Base-by-base conservation (phyloP, 1,140 invertebrate species). In the Lanistes nyassanus region DNA sequence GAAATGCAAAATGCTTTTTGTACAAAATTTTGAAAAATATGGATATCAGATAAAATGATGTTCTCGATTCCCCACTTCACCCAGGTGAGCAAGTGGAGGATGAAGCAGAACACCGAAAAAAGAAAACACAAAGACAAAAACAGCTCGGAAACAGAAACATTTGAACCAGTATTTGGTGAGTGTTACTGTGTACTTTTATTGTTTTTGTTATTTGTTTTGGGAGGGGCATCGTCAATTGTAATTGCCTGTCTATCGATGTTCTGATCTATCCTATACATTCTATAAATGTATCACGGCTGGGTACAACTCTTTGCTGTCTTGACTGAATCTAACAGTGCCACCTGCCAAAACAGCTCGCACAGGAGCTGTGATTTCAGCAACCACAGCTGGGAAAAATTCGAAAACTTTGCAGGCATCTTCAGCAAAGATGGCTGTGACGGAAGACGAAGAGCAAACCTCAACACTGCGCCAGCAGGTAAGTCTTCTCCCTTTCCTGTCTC, bases 161-260 rank as follows among this genome's bases (percentile, higher is more conserved):
- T 78, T 66, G 58, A 55, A 23, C 76, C 76, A 23, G 72, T 74
- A 34, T 78, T 70, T 75, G 76, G 76, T 78, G 29, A 74, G 62
- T 55, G 4, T 2, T 53, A 26, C 19, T 51, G 13, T 39, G 23
- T 6, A 47, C 6, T 47, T 47, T 69, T 34, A 19, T 23, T 5
- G 9, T n/a, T 47, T 23, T 26, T 47, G 21, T 60, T 26, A 29
- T 19, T 56, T n/a, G 58, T 37, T n/a, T n/a, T n/a, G n/a, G n/a
- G n/a, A n/a, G n/a, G n/a, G n/a, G n/a, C n/a, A n/a, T n/a, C n/a
- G n/a, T n/a, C n/a, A n/a, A n/a, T n/a, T n/a, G n/a, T n/a, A n/a
- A n/a, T n/a, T n/a, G n/a, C n/a, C n/a, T n/a, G n/a, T n/a, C n/a
- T n/a, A n/a, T n/a, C n/a, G 19, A n/a, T 42, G 56, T 39, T 42